These are phyloP conservation scores for Megalonaias nervosa DNA, from an alignment of 1,140 invertebrate species.

Conservation along the genomic window DNA sequence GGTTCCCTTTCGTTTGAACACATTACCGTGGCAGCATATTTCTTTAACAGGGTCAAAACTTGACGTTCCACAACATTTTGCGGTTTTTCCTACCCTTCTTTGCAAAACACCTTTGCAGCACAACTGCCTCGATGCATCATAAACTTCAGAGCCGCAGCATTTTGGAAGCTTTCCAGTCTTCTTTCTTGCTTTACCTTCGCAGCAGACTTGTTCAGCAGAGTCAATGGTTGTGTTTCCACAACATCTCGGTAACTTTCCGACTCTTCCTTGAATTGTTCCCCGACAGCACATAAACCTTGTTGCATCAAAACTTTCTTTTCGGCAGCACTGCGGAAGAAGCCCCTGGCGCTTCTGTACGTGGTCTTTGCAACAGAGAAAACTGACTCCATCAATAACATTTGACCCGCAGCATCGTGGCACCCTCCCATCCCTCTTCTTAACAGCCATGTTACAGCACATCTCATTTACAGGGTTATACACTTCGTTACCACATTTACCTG, in stretches of 20 bases:
- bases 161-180: slow-evolving; percentile 25
- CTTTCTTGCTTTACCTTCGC: slow-evolving; percentile 10
- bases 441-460: slow-evolving; percentile 20
- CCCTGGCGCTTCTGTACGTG: slow-evolving; percentile 14
- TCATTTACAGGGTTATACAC: slow-evolving; percentile 17
- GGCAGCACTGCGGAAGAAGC: slow-evolving; percentile 28
- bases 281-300: slow-evolving; percentile 22
- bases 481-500: slow-evolving; percentile 17
- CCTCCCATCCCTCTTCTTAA: slow-evolving; percentile 15
- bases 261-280: slow-evolving; percentile 15
- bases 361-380: slow-evolving; percentile 25
- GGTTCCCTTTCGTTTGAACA: slow-evolving; percentile 15
- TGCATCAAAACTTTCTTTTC: slow-evolving; percentile 18
- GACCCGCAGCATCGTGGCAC: slow-evolving; percentile 28
- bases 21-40: slow-evolving; percentile 28
- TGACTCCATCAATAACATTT: slow-evolving; percentile 12
- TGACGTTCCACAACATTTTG: slow-evolving; percentile 24
- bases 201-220: slow-evolving; percentile 18
- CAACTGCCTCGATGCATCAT: slow-evolving; percentile 21
- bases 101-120: slow-evolving; percentile 22
- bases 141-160: slow-evolving; percentile 18
- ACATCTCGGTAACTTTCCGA: slow-evolving; percentile 30
- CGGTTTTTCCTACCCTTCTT: slow-evolving; percentile 1
- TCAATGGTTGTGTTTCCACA: slow-evolving; percentile 24
- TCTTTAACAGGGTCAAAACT: slow-evolving; percentile 28